phyloP scores from a whole-genome alignment of 1,140 invertebrate genomes.

The Pachypsylla venusta region DNA sequence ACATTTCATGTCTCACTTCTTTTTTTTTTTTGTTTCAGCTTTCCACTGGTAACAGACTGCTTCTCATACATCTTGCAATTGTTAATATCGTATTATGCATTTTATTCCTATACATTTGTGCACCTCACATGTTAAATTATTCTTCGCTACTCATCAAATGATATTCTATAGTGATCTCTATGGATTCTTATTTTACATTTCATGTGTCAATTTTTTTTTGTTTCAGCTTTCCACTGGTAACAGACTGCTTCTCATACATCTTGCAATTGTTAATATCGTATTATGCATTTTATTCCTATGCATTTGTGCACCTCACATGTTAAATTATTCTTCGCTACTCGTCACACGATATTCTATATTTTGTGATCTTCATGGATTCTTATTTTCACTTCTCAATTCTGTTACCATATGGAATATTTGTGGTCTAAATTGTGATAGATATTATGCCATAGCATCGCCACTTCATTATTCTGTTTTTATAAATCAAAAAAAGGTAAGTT shows the following conservation, averaged over 20 bases:
- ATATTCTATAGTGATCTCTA: too few relatives aligned
- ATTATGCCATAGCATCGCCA: slow-evolving; percentile 59
- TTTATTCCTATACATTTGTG: slow-evolving; percentile 36
- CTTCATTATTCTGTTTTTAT: slow-evolving; percentile 57
- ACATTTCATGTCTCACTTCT: too few relatives aligned
- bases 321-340: slow-evolving; percentile 27
- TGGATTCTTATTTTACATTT: too few relatives aligned
- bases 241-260: slow-evolving; percentile 50
- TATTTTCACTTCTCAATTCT: slow-evolving; percentile 53
- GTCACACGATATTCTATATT: slow-evolving; percentile 33
- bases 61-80: slow-evolving; percentile 51
- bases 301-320: slow-evolving; percentile 33
- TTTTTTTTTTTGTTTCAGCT: slow-evolving; percentile 34
- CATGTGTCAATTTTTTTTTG: slow-evolving; percentile 23
- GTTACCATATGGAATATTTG: slow-evolving; percentile 63
- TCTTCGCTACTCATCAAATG: slow-evolving; percentile 29
- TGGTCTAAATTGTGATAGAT: slow-evolving; percentile 60
- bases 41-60: slow-evolving; percentile 46
- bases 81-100: slow-evolving; percentile 49
- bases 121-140: slow-evolving; percentile 30
- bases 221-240: slow-evolving; percentile 46
- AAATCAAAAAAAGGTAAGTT: slow-evolving; percentile 41
- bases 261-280: slow-evolving; percentile 48
- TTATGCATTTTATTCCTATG: slow-evolving; percentile 44
- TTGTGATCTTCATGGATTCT: slow-evolving; percentile 44